Evolutionary conservation across 1,140 invertebrate genomes (phyloP).

Genomic region (Hirudo medicinalis): DNA sequence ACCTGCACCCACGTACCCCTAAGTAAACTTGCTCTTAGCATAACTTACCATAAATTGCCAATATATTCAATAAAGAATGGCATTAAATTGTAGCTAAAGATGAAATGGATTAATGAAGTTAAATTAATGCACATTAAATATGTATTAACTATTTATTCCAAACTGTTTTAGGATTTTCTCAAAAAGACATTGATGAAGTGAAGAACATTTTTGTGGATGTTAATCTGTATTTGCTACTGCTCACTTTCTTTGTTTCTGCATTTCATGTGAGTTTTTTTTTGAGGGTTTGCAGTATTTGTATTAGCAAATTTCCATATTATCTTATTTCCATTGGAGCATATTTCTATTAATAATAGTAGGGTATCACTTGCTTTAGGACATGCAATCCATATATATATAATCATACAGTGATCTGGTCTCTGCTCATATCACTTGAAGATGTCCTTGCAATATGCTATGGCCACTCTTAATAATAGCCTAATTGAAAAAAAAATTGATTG

Average conservation of each 20-base stretch:
- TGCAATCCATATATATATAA: too few species aligned
- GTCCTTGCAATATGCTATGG: too few species aligned
- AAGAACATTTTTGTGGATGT: constrained; percentile 92
- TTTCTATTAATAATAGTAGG: too few species aligned
- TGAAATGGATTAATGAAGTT: neutral
- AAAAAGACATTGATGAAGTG: constrained; percentile 88
- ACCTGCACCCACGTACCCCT: too few species aligned
- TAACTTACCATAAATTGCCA: neutral
- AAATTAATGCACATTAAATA: neutral
- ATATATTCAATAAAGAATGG: neutral
- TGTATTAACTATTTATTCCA: neutral
- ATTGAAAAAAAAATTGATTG: too few species aligned
- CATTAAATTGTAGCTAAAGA: neutral
- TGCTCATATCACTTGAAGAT: too few species aligned
- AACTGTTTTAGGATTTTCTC: constrained; percentile 58
- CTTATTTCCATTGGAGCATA: too few species aligned
- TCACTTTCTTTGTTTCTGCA: constrained; percentile 79
- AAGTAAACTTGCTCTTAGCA: neutral
- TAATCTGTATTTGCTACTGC: constrained; percentile 77
- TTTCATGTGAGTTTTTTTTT: constrained; percentile 64
- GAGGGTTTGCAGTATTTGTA: too few species aligned
- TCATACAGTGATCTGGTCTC: too few species aligned
- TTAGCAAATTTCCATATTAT: too few species aligned
- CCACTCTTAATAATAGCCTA: too few species aligned
- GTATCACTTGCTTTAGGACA: too few species aligned